Evolutionary conservation across 37 sponge, comb jelly and placozoan genomes (phyloP).

Genomic region (Axinella damicornis): DNA sequence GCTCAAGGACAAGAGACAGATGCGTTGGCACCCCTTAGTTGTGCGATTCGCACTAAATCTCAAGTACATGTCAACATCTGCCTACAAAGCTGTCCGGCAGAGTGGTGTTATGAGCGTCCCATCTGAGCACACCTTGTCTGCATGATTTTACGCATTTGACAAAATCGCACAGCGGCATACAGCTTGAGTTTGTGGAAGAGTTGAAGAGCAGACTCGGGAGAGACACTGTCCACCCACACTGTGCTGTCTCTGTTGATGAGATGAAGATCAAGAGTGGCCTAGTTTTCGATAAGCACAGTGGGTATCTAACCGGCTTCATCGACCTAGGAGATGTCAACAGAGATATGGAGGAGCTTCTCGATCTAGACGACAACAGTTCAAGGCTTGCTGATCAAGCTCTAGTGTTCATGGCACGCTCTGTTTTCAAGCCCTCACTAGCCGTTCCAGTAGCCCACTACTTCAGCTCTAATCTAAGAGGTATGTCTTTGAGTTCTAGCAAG

Average conservation of each 20-base stretch:
- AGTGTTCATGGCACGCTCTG: constrained; percentile 1
- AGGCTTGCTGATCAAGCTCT: background rate
- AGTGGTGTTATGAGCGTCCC: background rate
- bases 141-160: constrained; percentile 30
- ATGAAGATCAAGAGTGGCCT: constrained; percentile 23
- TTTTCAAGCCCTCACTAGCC: constrained; percentile 16
- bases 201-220: background rate
- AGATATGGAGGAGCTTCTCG: too few relatives aligned
- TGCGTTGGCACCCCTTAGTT: constrained; percentile 6
- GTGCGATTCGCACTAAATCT: constrained; percentile 4
- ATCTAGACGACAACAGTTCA: background rate
- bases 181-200: constrained; percentile 20
- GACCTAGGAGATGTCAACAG: constrained; percentile 24
- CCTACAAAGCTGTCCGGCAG: background rate
- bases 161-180: constrained; percentile 22
- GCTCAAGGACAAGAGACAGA: constrained; percentile 24
- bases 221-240: background rate
- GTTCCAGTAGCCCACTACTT: constrained; percentile 3
- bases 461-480: background rate
- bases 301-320: constrained; percentile 1
- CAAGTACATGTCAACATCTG: background rate
- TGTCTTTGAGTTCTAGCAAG: background rate
- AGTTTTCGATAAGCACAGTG: background rate
- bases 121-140: constrained; percentile 7
- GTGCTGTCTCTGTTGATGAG: constrained; percentile 29